Evolutionary conservation across 2,113 vertebrate species (phyloP), one percentile per base, ranked within the genome.

Genomic region (Brachyistius frenatus): DNA sequence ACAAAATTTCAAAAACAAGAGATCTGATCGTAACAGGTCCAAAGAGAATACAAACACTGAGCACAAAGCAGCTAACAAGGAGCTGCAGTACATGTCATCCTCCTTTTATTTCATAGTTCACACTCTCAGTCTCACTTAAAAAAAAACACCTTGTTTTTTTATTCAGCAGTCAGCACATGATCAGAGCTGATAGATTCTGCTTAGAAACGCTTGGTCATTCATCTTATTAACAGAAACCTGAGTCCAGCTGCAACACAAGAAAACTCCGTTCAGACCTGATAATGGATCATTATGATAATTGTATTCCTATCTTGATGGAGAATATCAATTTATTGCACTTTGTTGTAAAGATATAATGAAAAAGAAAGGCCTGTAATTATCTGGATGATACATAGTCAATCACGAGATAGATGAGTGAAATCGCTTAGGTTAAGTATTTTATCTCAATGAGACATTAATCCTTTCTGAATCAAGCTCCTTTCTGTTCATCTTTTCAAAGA

Each of bases 61-160:
- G 23, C 39, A 23, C 36, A 66, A 73, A 60, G 66, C 52, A n/a
- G 32, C 10, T 36, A 7, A 37, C 36, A 53, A 46, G 58, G 14
- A 65, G 61, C 15, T 65, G 39, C 30, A 23, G 14, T 35, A 13
- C 65, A n/a, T 30, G 52, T 72, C 61, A 23, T 60, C 65, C 63
- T 66, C 57, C 60, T n/a, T 35, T 49, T 44, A 36, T 71, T 41
- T 62, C 61, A 56, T 44, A 66, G 50, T 61, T 74, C 78, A 56
- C 50, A 41, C 65, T 35, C 65, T 33, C n/a, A 35, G 11, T 60
- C 85, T 74, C 56, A 36, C 52, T 55, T 71, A 7, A 52, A n/a
- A 73, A 50, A 39, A 8, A 66, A 52, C n/a, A 14, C 14, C 14
- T 47, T 47, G 1, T 44, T 47, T 1, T 1, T 35, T 39, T 35